A percentile compares a stretch with the other conserved stretches of the same genome.
phyloP scores from a whole-genome alignment of 2,888 invertebrate genomes.

The Crossocerus cetratus region DNA sequence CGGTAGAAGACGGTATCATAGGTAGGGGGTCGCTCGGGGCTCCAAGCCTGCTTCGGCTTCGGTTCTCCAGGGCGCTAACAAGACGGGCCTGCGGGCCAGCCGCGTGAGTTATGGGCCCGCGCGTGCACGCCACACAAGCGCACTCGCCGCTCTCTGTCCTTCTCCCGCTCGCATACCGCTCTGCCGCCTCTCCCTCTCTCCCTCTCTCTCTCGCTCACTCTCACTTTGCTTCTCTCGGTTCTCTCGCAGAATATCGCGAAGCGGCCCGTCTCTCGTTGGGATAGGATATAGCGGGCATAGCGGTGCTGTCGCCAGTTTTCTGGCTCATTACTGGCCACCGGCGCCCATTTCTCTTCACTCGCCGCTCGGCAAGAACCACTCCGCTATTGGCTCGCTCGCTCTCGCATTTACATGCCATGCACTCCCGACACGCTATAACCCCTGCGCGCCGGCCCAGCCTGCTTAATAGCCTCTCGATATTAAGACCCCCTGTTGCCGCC shows the following conservation, averaged over 20 bases:
- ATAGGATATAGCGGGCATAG: slow-evolving; percentile 67
- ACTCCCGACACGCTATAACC: not conserved
- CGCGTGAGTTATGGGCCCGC: slow-evolving; percentile 72
- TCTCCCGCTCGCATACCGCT: not conserved
- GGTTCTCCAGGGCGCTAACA: slow-evolving; percentile 70
- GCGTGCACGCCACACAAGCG: slow-evolving; percentile 47
- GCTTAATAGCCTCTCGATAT: slow-evolving; percentile 52
- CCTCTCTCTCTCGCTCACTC: not conserved
- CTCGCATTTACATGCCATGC: slow-evolving; percentile 25
- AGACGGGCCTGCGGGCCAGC: slow-evolving; percentile 67
- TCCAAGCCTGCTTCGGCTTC: slow-evolving; percentile 30
- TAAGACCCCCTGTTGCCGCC: slow-evolving; percentile 39
- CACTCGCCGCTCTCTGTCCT: not conserved
- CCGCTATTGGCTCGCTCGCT: slow-evolving; percentile 27
- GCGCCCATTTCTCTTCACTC: slow-evolving; percentile 67
- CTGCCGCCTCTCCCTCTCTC: too few relatives aligned
- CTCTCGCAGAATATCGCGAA: slow-evolving; percentile 44
- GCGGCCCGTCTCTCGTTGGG: slow-evolving; percentile 55
- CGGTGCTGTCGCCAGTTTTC: slow-evolving; percentile 76
- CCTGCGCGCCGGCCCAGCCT: not conserved
- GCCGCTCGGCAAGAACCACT: slow-evolving; percentile 18
- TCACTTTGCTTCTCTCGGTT: not conserved
- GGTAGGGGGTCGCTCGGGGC: slow-evolving; percentile 52
- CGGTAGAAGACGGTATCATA: slow-evolving; percentile 61
- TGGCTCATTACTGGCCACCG: slow-evolving; percentile 75